Evolutionary conservation across 2,888 invertebrate species (phyloP).

Genomic region (Graphium colonna): DNA sequence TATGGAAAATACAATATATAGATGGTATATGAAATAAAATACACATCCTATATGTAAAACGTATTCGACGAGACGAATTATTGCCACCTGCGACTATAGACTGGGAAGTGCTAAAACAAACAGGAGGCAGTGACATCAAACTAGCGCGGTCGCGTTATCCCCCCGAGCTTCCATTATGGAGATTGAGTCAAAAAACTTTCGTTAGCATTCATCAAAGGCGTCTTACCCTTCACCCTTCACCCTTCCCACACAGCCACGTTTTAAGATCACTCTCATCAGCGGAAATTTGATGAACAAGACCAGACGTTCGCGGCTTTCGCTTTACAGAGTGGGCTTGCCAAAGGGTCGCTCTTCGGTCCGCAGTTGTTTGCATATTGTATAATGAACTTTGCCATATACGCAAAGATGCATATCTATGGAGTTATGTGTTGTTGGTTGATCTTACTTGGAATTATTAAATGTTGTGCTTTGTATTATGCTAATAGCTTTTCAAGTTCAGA

Average conservation of each 20-base stretch:
- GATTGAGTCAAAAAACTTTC: slow-evolving; percentile 23
- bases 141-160: slow-evolving; percentile 9
- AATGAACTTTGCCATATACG: too few relatives aligned
- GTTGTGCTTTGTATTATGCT: too few relatives aligned
- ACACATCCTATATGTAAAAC: slow-evolving; percentile 27
- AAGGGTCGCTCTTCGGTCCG: slow-evolving; percentile 5
- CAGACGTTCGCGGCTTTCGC: neutral
- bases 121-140: slow-evolving; percentile 28
- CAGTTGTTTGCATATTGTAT: slow-evolving; percentile 4
- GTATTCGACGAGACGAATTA: slow-evolving; percentile 20
- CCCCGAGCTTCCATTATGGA: slow-evolving; percentile 14
- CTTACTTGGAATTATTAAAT: too few relatives aligned
- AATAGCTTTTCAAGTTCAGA: too few relatives aligned
- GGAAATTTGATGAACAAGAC: neutral
- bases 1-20: too few relatives aligned
- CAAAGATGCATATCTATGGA: too few relatives aligned
- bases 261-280: slow-evolving; percentile 13
- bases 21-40: neutral
- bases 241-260: slow-evolving; percentile 2
- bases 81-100: slow-evolving; percentile 41
- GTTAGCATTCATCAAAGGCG: slow-evolving; percentile 17
- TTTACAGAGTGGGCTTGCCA: slow-evolving; percentile 1
- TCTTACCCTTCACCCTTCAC: slow-evolving; percentile 16
- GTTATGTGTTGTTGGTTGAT: too few relatives aligned
- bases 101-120: slow-evolving; percentile 35